Evolutionary conservation across 2,888 invertebrate genomes (phyloP), one percentile per base, ranked within the genome.

Genomic region (Drosophila demipolita): DNA sequence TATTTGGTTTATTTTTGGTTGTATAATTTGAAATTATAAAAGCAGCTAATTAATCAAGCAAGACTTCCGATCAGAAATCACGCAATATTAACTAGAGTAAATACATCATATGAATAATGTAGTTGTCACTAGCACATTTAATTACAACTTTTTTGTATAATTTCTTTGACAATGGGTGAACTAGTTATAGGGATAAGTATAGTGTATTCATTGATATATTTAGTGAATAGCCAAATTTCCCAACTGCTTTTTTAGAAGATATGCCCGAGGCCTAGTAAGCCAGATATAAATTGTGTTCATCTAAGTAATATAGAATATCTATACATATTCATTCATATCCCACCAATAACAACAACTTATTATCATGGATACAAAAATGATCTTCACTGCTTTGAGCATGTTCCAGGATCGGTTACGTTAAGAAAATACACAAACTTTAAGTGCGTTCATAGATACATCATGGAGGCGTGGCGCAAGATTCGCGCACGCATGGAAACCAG

Each of bases 391-490:
- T 29, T 55, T 17, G 62, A 78, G 73, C 40, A 76, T 78, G 82
- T 57, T 36, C 35, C 62, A 65, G 66, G 7, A 65, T 59, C 54
- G 55, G 33, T 50, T 48, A 50, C 23, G 23, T 20, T 40, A 6
- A 59, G 61, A 58, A 57, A 58, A 26, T 17, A 48, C 33, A 40
- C 32, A 7, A 12, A 55, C 59, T 12, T 48, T 40, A 59, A 15
- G 36, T 42, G 71, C 52, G 11, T 65, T 26, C 48, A 67, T 45
- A 48, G 62, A 23, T 33, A 36, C 33, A 66, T 23, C 33, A 92
- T 92, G 92, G 91, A 83, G 26, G 72, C 54, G 15, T 69, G 72
- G 26, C 70, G 79, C 0, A 91, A 91, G 65, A 62, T 89, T 23
- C 72, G 72, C 4, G 78, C 76, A 35, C 81, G 82, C 36, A 66